phyloP scores from a whole-genome alignment of 2,888 invertebrate genomes.

The Oligia fasciuncula region DNA sequence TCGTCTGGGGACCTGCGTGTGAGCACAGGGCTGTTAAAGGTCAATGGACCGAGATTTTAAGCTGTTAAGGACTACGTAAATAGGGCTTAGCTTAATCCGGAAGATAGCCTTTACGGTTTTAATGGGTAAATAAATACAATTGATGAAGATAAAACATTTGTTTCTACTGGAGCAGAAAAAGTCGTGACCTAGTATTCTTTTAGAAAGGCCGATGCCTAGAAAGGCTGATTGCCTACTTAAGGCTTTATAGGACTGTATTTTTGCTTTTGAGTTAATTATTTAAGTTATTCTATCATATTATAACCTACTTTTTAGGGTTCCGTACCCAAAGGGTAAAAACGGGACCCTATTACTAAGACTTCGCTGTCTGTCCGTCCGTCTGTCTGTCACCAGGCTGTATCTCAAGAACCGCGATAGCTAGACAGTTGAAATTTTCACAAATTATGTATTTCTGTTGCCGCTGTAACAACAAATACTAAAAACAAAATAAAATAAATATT shows the following conservation, averaged over 20 bases:
- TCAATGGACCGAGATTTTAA: slow-evolving; percentile 36
- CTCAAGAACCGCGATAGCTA: too few species aligned
- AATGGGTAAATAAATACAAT: slow-evolving; percentile 5
- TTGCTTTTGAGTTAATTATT: background rate
- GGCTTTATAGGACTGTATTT: background rate
- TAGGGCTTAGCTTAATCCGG: slow-evolving; percentile 13
- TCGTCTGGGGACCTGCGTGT: slow-evolving; percentile 29
- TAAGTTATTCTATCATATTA: background rate
- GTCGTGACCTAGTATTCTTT: background rate
- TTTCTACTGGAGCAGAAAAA: too few species aligned
- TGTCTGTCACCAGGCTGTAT: too few species aligned
- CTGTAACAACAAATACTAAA: too few species aligned
- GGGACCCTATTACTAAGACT: too few species aligned
- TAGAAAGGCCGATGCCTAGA: too few species aligned
- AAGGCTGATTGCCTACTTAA: background rate
- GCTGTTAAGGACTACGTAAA: slow-evolving; percentile 11
- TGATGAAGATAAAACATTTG: background rate
- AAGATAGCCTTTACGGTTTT: slow-evolving; percentile 12
- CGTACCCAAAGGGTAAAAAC: too few species aligned
- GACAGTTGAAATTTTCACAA: too few species aligned
- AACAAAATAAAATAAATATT: too few species aligned
- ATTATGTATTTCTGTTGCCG: too few species aligned
- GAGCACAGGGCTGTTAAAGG: slow-evolving; percentile 29
- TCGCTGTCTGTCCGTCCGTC: too few species aligned
- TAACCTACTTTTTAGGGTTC: background rate